These are phyloP conservation scores for Ryuthela nishihirai DNA, from an alignment of 2,888 invertebrate species.

Conservation along the genomic window DNA sequence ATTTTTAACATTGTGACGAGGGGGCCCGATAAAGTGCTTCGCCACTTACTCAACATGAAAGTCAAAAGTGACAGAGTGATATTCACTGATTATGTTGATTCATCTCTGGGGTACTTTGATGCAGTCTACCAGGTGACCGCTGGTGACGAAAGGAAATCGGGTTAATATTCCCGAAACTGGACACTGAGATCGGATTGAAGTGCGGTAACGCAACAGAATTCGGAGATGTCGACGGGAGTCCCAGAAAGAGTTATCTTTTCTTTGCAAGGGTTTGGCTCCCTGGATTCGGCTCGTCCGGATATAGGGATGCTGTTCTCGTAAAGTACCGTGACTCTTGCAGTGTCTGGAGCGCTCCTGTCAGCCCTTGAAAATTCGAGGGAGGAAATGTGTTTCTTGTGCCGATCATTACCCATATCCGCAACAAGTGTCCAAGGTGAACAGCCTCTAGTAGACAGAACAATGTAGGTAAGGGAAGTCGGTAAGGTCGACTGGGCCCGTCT, in stretches of 20 bases:
- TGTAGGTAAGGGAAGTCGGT: too few relatives aligned
- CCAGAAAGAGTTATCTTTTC: constrained; percentile 53
- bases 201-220: constrained; percentile 50
- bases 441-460: background rate
- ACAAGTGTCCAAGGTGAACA: background rate
- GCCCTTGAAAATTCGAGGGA: too few relatives aligned
- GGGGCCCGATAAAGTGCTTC: too few relatives aligned
- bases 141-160: constrained; percentile 49
- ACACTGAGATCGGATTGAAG: constrained; percentile 44
- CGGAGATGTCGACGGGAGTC: constrained; percentile 48
- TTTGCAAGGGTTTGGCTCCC: constrained; percentile 50
- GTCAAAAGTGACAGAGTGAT: too few relatives aligned
- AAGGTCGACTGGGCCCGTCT: too few relatives aligned
- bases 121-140: too few relatives aligned
- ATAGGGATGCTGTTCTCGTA: constrained; percentile 47
- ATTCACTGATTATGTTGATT: too few relatives aligned
- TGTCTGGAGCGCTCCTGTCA: too few relatives aligned
- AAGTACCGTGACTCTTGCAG: constrained; percentile 51
- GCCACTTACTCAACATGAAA: too few relatives aligned
- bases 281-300: constrained; percentile 53
- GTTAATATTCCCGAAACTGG: too few relatives aligned
- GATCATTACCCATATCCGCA: background rate
- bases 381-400: constrained; percentile 14
- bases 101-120: too few relatives aligned
- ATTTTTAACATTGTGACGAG: too few relatives aligned